Conservation (phyloP, 2,888 invertebrate species). For the Caenorhabditis sp. region DNA sequence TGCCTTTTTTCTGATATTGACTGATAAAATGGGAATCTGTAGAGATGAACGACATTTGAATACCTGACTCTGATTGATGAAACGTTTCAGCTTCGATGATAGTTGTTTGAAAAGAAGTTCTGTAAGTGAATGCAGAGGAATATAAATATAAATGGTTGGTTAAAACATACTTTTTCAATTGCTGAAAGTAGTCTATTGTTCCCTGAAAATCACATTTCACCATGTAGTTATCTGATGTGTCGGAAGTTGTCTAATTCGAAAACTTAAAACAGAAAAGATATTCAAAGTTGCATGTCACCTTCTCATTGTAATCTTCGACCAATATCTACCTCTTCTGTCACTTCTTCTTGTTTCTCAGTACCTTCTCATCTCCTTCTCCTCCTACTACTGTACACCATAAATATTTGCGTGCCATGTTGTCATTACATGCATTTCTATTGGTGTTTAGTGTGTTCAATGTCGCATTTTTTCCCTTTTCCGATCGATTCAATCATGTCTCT, state of each 20-base stretch:
- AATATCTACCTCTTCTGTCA: not conserved
- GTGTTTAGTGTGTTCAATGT: conserved; percentile 57
- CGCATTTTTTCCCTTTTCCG: conserved; percentile 37
- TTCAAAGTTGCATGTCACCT: conserved; percentile 16
- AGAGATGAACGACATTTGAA: too few relatives aligned
- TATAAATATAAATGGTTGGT: too few relatives aligned
- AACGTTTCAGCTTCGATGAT: too few relatives aligned
- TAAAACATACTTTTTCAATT: too few relatives aligned
- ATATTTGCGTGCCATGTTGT: conserved; percentile 33
- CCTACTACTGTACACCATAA: conserved; percentile 9
- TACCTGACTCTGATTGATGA: too few relatives aligned
- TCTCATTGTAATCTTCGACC: conserved; percentile 11
- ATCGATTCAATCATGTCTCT: conserved; percentile 39
- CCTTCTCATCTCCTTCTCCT: not conserved
- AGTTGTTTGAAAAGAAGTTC: too few relatives aligned
- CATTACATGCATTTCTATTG: conserved; percentile 24
- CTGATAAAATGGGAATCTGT: not conserved
- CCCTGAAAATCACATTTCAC: too few relatives aligned
- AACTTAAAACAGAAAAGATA: not conserved
- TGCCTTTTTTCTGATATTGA: not conserved
- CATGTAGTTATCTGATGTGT: not conserved
- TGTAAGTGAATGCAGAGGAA: too few relatives aligned
- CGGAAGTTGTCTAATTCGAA: conserved; percentile 7
- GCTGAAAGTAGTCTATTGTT: too few relatives aligned
- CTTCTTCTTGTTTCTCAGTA: not conserved